Evolutionary conservation across 2,797 vertebrate genomes (phyloP).

Genomic region (Carcharodon carcharias): DNA sequence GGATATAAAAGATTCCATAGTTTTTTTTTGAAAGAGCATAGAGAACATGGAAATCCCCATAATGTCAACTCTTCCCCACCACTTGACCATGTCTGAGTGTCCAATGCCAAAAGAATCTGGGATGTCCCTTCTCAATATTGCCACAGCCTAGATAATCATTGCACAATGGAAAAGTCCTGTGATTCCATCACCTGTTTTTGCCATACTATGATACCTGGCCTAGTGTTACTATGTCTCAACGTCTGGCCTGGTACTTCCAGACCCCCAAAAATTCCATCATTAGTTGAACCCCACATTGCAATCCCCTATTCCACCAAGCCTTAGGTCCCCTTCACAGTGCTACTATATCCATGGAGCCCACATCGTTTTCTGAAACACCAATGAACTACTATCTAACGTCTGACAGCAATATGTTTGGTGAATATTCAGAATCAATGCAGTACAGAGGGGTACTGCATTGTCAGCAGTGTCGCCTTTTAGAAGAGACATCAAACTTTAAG

Average conservation of each 20-base stretch:
- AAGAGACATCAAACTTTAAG: background rate
- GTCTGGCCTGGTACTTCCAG: background rate
- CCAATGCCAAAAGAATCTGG: background rate
- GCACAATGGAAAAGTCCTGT: background rate
- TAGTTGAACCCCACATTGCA: background rate
- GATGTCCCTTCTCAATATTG: background rate
- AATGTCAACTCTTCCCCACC: background rate
- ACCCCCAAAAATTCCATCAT: no score
- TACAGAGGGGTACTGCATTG: background rate
- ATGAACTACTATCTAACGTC: background rate
- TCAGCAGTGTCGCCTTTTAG: background rate
- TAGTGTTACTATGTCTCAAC: background rate
- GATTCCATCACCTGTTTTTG: background rate
- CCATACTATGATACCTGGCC: background rate
- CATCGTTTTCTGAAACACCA: background rate
- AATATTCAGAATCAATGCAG: background rate
- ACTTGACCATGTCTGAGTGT: background rate
- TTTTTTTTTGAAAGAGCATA: background rate
- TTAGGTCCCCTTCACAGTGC: background rate
- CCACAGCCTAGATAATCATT: background rate
- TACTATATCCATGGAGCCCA: background rate
- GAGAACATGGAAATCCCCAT: background rate
- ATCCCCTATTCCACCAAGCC: background rate
- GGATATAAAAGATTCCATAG: background rate
- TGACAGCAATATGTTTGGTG: background rate